A percentile compares a stretch with the other conserved stretches of the same genome.
These are phyloP conservation scores for Pteropus rufus DNA, from an alignment of 2,797 vertebrate species.

Conservation along the genomic window DNA sequence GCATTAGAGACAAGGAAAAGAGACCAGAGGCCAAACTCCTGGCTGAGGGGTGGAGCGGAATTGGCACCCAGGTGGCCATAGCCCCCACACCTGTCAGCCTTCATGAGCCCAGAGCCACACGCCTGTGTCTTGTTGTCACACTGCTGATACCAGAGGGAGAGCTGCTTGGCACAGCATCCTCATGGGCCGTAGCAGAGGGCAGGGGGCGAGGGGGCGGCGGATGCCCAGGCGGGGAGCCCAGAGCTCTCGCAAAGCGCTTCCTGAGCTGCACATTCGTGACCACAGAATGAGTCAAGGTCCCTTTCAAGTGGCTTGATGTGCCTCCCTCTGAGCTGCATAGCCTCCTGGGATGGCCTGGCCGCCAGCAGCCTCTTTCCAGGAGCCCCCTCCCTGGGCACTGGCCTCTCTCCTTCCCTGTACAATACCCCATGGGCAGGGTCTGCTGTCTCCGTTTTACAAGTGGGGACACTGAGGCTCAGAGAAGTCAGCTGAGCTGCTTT, in stretches of 20 bases:
- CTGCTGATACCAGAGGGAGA: fast-evolving
- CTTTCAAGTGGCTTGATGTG: conserved; percentile 56
- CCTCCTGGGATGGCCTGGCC: conserved; percentile 23
- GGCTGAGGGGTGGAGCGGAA: fast-evolving
- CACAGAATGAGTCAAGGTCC: conserved; percentile 60
- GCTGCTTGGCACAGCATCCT: not conserved
- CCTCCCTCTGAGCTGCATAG: conserved; percentile 38
- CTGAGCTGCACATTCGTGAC: conserved; percentile 46
- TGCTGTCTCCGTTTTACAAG: not conserved
- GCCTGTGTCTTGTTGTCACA: fast-evolving
- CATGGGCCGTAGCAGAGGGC: not conserved
- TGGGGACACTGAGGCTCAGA: not conserved
- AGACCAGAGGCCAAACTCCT: not conserved
- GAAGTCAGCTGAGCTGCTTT: not conserved
- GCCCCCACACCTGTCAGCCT: fast-evolving
- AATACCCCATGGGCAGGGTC: too few species aligned
- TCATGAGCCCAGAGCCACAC: fast-evolving
- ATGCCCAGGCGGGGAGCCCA: not conserved
- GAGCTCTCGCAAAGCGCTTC: conserved; percentile 28
- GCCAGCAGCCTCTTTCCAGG: not conserved
- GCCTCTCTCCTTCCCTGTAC: not conserved
- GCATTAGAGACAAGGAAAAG: not conserved
- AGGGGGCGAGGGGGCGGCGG: not conserved
- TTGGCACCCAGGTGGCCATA: fast-evolving
- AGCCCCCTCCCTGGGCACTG: not conserved